These are phyloP conservation scores for Parazoanthus darwini DNA, from an alignment of 92 coral and sea anemone species.

Conservation along the genomic window DNA sequence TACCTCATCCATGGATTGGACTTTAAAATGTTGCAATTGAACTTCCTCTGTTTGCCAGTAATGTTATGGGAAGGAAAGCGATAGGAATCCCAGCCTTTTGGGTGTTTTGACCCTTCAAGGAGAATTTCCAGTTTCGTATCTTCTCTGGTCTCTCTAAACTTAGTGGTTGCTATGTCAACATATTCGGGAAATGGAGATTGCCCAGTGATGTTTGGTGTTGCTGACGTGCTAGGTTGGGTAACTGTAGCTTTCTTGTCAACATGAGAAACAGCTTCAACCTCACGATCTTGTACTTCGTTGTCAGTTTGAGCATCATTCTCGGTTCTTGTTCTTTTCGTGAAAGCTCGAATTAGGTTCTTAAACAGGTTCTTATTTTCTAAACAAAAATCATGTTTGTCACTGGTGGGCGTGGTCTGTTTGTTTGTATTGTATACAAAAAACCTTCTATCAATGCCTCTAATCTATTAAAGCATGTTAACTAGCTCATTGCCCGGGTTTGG, in stretches of 20 bases:
- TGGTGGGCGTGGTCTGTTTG: too few species aligned
- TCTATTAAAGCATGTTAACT: too few species aligned
- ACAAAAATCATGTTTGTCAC: too few species aligned
- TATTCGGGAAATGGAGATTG: conserved; percentile 47
- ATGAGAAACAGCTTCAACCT: conserved; percentile 23
- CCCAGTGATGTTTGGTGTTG: conserved; percentile 44
- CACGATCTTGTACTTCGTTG: conserved; percentile 28
- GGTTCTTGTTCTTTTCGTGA: conserved; percentile 19
- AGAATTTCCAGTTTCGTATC: conserved; percentile 37
- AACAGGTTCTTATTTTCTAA: too few species aligned
- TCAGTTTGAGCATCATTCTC: conserved; percentile 38
- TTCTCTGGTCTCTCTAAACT: conserved; percentile 39
- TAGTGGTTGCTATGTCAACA: conserved; percentile 44
- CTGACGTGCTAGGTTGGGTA: conserved; percentile 36
- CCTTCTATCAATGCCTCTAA: too few species aligned
- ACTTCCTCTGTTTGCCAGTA: conserved; percentile 6
- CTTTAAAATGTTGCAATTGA: conserved; percentile 37
- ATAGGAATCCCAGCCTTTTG: conserved; percentile 39
- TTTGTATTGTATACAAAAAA: too few species aligned
- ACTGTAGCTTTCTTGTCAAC: conserved; percentile 24
- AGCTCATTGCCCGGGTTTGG: too few species aligned
- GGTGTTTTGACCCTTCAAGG: conserved; percentile 38
- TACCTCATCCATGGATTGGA: conserved; percentile 14
- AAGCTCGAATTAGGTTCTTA: neutral
- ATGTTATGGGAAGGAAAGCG: conserved; percentile 24